A percentile compares a stretch with the other conserved stretches of the same genome.
phyloP scores from a whole-genome alignment of 1,140 invertebrate genomes.

The Oreohelix idahoensis region DNA sequence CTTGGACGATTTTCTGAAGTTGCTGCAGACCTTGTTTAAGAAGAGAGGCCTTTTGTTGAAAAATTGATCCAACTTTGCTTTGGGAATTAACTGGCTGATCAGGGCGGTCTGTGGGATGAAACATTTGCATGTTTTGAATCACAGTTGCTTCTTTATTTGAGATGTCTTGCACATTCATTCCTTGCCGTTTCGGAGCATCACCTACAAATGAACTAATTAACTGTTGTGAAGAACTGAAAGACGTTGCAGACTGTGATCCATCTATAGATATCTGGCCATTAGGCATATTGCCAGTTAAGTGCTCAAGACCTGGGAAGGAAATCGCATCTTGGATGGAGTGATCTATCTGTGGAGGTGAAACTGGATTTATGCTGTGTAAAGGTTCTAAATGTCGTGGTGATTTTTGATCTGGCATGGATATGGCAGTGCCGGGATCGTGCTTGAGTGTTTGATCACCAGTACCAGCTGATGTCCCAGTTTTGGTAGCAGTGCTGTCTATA shows the following conservation, averaged over 20 bases:
- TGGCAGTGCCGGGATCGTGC: neutral
- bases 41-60: neutral
- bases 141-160: too few species aligned
- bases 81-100: neutral
- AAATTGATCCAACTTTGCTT: neutral
- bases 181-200: neutral
- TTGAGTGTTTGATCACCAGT: neutral
- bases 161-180: neutral
- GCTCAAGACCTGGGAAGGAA: neutral
- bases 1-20: neutral
- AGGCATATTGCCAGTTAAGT: neutral
- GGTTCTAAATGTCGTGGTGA: neutral
- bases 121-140: slow-evolving; percentile 10
- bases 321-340: neutral
- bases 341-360: neutral
- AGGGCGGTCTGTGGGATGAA: slow-evolving; percentile 6
- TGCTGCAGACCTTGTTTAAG: slow-evolving; percentile 4
- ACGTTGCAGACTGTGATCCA: neutral
- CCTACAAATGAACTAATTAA: neutral
- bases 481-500: neutral
- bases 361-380: neutral
- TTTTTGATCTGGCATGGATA: neutral
- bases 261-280: neutral
- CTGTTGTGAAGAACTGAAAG: neutral
- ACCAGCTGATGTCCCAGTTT: neutral